These are phyloP conservation scores for Melanotaenia parkinsoni DNA, from an alignment of 2,797 vertebrate genomes.

Conservation along the genomic window DNA sequence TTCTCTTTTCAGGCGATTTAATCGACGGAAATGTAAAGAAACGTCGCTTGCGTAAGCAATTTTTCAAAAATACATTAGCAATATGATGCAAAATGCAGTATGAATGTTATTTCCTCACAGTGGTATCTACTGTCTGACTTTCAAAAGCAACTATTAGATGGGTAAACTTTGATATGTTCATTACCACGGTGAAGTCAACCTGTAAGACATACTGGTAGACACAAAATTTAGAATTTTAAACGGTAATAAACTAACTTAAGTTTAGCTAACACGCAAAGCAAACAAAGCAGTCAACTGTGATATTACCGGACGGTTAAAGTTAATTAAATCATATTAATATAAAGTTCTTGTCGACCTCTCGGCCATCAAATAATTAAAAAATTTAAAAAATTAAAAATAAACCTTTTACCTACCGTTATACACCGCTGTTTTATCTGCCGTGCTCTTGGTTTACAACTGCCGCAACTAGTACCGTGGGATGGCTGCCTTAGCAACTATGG, in stretches of 20 bases:
- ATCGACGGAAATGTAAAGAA: too few species aligned
- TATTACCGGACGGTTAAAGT: background rate
- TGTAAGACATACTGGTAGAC: background rate
- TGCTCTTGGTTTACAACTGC: background rate
- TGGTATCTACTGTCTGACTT: background rate
- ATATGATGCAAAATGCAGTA: background rate
- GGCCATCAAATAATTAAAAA: too few species aligned
- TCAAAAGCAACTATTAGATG: background rate
- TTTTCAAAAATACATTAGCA: background rate
- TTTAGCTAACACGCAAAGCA: background rate
- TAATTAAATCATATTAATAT: background rate
- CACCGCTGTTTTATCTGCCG: constrained; percentile 32
- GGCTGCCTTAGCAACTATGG: background rate
- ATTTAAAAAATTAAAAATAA: too few species aligned
- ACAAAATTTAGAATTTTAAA: background rate
- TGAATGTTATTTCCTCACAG: background rate
- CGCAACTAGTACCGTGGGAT: background rate
- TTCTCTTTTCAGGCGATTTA: background rate
- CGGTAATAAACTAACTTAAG: background rate
- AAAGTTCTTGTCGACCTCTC: background rate
- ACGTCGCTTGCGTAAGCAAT: background rate
- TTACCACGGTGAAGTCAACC: background rate
- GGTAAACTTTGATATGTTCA: background rate
- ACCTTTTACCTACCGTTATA: background rate
- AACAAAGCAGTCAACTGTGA: background rate